These are phyloP conservation scores for Panagrolaimus sp. DNA, from an alignment of 1,140 invertebrate genomes.

Conservation along the genomic window DNA sequence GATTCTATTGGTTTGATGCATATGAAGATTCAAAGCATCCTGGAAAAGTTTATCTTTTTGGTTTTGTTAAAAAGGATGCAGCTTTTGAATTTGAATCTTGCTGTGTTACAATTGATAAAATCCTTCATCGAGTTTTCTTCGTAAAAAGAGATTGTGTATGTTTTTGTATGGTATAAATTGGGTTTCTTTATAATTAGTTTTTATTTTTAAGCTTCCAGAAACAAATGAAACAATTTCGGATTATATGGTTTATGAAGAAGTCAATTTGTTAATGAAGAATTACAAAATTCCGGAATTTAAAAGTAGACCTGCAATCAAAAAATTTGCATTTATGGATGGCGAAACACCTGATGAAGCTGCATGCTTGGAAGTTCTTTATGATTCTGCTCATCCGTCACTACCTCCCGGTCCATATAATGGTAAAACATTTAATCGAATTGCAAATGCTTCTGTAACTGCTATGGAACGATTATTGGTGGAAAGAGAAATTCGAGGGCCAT, in stretches of 20 bases:
- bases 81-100: slow-evolving; percentile 66
- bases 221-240: slow-evolving; percentile 26
- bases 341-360: slow-evolving; percentile 76
- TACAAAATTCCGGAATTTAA: slow-evolving; percentile 13
- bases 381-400: slow-evolving; percentile 67
- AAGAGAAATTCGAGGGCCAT: slow-evolving; percentile 85
- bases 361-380: slow-evolving; percentile 79
- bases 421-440: slow-evolving; percentile 77
- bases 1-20: slow-evolving; percentile 39
- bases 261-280: slow-evolving; percentile 29
- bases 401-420: slow-evolving; percentile 65
- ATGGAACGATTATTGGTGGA: slow-evolving; percentile 84
- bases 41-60: slow-evolving; percentile 46
- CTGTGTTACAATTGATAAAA: slow-evolving; percentile 80
- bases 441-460: slow-evolving; percentile 78
- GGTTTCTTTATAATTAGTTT: slow-evolving; percentile 5
- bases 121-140: slow-evolving; percentile 76
- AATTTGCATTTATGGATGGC: slow-evolving; percentile 78
- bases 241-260: slow-evolving; percentile 12
- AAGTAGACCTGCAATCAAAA: slow-evolving; percentile 64
- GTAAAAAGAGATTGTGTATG: slow-evolving; percentile 76
- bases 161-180: slow-evolving; percentile 23
- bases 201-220: slow-evolving; percentile 22
- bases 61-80: slow-evolving; percentile 20
- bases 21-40: slow-evolving; percentile 31